Conservation (phyloP, 2,113 vertebrate species). For the Percina caprodes region DNA sequence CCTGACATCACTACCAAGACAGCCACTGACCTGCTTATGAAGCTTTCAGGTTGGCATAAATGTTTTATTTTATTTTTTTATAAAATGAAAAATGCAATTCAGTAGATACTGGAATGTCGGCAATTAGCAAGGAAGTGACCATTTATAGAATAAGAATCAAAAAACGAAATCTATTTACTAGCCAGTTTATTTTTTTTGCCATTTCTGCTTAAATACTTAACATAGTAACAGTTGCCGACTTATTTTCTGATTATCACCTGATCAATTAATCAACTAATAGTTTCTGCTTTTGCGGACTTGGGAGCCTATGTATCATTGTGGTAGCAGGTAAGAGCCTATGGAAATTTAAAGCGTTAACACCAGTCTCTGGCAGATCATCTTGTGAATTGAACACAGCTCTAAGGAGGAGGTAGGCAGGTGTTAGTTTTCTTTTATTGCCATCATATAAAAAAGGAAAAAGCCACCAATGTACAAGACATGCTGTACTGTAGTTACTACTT, state of each 20-base stretch:
- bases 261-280: not conserved
- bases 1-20: conserved; percentile 98
- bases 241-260: no score
- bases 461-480: not conserved
- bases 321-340: not conserved
- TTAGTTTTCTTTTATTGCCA: not conserved
- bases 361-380: not conserved
- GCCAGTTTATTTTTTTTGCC: not conserved
- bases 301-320: not conserved
- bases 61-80: not conserved
- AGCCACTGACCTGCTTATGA: conserved; percentile 98
- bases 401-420: not conserved
- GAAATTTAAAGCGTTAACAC: not conserved
- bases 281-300: not conserved
- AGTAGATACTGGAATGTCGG: not conserved
- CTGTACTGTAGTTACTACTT: not conserved
- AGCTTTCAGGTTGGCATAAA: conserved; percentile 91
- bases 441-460: not conserved
- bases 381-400: not conserved
- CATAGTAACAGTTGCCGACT: not conserved
- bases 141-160: not conserved
- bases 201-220: not conserved
- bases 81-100: not conserved
- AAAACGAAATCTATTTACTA: not conserved
- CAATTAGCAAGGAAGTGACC: not conserved